Percentiles rank a stretch among this genome's conserved stretches.
These are phyloP conservation scores for Hirtodrosophila alboralis DNA, from an alignment of 2,888 invertebrate genomes.

Conservation along the genomic window DNA sequence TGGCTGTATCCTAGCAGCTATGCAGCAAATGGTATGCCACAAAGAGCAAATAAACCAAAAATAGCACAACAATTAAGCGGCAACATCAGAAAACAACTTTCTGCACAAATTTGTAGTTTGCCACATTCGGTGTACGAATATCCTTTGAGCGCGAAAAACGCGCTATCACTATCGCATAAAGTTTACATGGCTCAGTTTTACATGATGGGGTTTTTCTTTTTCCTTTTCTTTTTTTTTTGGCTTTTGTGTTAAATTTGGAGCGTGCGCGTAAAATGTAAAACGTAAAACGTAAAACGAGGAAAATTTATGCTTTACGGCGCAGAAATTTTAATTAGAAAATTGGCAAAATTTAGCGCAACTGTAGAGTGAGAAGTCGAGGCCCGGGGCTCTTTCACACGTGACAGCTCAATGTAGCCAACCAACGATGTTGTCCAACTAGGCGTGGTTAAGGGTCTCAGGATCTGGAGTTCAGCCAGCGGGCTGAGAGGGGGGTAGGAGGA, in stretches of 20 bases:
- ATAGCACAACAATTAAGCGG: too few relatives aligned
- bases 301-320: constrained; percentile 79
- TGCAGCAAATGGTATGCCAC: too few relatives aligned
- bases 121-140: constrained; percentile 25
- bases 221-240: constrained; percentile 15
- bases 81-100: constrained; percentile 2
- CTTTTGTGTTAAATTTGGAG: constrained; percentile 54
- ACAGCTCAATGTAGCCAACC: constrained; percentile 66
- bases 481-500: constrained; percentile 3
- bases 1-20: too few relatives aligned
- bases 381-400: constrained; percentile 62
- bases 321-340: constrained; percentile 79
- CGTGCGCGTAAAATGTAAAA: too few relatives aligned
- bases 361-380: constrained; percentile 24
- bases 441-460: constrained; percentile 10
- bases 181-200: constrained; percentile 38
- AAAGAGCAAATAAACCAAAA: too few relatives aligned
- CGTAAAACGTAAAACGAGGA: too few relatives aligned
- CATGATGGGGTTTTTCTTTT: too few relatives aligned
- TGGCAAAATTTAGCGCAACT: constrained; percentile 68
- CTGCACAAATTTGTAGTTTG: constrained; percentile 12
- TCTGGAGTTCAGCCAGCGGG: too few relatives aligned
- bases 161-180: constrained; percentile 32
- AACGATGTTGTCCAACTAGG: constrained; percentile 27
- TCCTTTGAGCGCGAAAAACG: constrained; percentile 27